Evolutionary conservation across 2,797 vertebrate species (phyloP).

Genomic region (Rhinophrynus dorsalis): DNA sequence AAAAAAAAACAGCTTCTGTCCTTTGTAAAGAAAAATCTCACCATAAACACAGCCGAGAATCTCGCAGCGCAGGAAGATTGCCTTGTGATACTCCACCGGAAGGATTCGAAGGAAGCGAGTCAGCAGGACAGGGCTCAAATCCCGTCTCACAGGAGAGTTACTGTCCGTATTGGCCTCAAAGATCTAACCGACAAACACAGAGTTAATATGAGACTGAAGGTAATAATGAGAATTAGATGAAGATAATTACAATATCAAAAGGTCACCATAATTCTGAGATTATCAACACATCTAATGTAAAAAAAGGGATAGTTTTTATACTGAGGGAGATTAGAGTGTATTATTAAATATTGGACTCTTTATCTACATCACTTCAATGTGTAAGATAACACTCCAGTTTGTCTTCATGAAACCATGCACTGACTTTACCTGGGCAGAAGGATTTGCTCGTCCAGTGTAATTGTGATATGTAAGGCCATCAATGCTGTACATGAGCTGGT

Average conservation of each 20-base stretch:
- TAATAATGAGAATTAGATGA: background rate
- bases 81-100: constrained; percentile 71
- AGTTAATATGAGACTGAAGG: background rate
- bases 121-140: constrained; percentile 66
- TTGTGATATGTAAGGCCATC: constrained; percentile 65
- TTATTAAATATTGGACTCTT: too few species aligned
- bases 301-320: too few species aligned
- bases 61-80: constrained; percentile 75
- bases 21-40: constrained; percentile 51
- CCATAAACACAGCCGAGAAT: constrained; percentile 75
- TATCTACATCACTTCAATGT: too few species aligned
- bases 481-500: constrained; percentile 70
- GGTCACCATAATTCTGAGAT: too few species aligned
- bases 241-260: background rate
- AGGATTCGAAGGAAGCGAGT: constrained; percentile 75
- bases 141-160: constrained; percentile 67
- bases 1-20: too few species aligned
- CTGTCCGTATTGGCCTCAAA: constrained; percentile 73
- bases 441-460: constrained; percentile 56
- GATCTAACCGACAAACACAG: constrained; percentile 51
- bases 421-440: constrained; percentile 57
- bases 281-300: too few species aligned
- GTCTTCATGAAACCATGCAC: too few species aligned
- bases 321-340: too few species aligned
- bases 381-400: too few species aligned